Base-by-base conservation (phyloP, 1,140 invertebrate species). In the Ptiloglossa arizonensis region DNA sequence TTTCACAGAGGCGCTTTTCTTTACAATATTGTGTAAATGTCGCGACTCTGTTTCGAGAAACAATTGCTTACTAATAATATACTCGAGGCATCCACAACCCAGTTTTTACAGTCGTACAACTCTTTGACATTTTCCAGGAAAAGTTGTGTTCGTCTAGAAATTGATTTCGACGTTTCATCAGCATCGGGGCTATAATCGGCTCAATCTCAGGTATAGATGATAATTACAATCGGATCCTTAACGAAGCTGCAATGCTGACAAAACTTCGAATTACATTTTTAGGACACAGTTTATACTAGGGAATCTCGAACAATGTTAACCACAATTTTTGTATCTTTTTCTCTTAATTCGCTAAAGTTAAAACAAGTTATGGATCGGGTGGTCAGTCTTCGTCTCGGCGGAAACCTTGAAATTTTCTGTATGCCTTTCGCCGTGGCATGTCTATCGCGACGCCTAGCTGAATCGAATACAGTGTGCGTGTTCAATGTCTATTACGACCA, bases 311-410 rank as follows among this genome's bases (percentile, higher is more conserved):
- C 9, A 62, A 6, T 3, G 13, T 22, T 19, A 22, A 22, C 32
- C 5, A 35, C 5, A 19, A 29, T 22, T 1, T 8, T 19, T 29
- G 2, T 27, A 13, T 29, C 2, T 22, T 22, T 46, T n/a, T 24
- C 24, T 13, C 29, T 29, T 19, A 29, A 29, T 9, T 48, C 17
- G 6, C 13, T 66, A 32, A 54, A 24, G 2, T 35, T 52, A 29
- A 48, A 46, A 27, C 41, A 29, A 68, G 6, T 75, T 17, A 48
- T 29, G 19, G 46, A 70, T 46, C 64, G 35, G 46, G 13, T 63
- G 63, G 52, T 83, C 81, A 83, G 82, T 83, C 81, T 83, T 83
- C 46, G 54, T 67, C 70, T 74, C 41, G 46, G 38, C 41, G 27
- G 41, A 79, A 64, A 52, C 66, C 44, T 50, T 11, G 13, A 32